A percentile compares a stretch with the other conserved stretches of the same genome.
Evolutionary conservation across 2,113 vertebrate species (phyloP).

Genomic region (Nerophis ophidion): DNA sequence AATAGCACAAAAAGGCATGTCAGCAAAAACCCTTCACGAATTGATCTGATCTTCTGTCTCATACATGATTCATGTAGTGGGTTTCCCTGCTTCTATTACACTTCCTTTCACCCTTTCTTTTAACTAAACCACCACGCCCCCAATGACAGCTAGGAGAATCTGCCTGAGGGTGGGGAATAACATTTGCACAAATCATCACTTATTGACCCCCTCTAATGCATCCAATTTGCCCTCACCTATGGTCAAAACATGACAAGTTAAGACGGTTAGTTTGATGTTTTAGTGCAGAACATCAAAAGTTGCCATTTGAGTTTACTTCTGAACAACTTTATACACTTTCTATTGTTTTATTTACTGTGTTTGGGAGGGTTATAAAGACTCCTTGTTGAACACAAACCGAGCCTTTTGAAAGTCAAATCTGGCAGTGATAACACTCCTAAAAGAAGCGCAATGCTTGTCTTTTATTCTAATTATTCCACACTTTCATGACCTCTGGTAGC

Average conservation of each 20-base stretch:
- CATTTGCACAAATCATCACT: conserved; percentile 59
- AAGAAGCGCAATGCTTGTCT: conserved; percentile 37
- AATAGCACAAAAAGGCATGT: conserved; percentile 33
- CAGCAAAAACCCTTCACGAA: conserved; percentile 19
- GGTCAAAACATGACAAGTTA: conserved; percentile 37
- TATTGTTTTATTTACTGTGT: conserved; percentile 41
- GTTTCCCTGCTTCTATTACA: conserved; percentile 8
- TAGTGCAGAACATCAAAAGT: conserved; percentile 9
- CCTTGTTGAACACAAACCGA: conserved; percentile 47
- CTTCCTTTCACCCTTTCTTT: conserved; percentile 16
- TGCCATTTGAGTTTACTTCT: conserved; percentile 30
- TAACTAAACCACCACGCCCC: conserved; percentile 6
- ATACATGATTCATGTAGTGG: conserved; percentile 45
- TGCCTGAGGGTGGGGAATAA: conserved; percentile 26
- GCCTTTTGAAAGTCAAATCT: conserved; percentile 42
- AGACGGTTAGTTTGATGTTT: conserved; percentile 23
- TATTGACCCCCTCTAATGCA: conserved; percentile 24
- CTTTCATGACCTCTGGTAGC: conserved; percentile 59
- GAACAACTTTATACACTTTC: conserved; percentile 31
- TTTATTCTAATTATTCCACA: conserved; percentile 45
- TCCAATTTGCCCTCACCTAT: conserved; percentile 1
- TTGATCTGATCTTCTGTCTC: conserved; percentile 25
- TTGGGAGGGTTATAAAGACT: conserved; percentile 39
- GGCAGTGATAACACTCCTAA: conserved; percentile 44
- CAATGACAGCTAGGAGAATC: conserved; percentile 24